Conservation (phyloP, 2,888 invertebrate species). For the Himalopsyche kuldschensis region DNA sequence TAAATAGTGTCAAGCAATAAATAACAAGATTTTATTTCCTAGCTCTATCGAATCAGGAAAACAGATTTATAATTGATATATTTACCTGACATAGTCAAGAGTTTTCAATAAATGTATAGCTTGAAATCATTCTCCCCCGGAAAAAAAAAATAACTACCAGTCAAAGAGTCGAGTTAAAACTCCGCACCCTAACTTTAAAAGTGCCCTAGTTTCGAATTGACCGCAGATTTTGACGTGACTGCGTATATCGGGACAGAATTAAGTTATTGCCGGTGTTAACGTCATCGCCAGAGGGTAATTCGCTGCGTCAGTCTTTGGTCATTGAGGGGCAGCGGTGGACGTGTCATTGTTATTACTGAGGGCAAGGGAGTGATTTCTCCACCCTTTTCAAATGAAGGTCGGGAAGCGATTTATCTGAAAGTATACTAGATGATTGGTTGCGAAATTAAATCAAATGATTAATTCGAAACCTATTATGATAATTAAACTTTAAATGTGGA, state of each 20-base stretch:
- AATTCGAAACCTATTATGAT: too few species aligned
- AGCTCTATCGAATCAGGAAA: too few species aligned
- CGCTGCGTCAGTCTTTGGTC: neutral
- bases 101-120: too few species aligned
- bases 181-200: neutral
- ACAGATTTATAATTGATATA: too few species aligned
- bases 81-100: too few species aligned
- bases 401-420: too few species aligned
- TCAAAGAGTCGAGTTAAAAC: neutral
- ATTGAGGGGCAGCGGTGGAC: neutral
- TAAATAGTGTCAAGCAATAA: too few species aligned
- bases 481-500: too few species aligned
- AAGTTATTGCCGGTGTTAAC: neutral
- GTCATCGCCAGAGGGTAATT: neutral
- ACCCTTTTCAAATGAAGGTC: neutral
- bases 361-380: neutral
- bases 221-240: neutral
- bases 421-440: too few species aligned
- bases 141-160: neutral
- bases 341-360: neutral
- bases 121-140: neutral
- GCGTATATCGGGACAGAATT: neutral
- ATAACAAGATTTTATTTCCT: too few species aligned
- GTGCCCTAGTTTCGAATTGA: neutral
- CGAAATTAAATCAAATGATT: too few species aligned